Evolutionary conservation across 2,113 vertebrate genomes (phyloP), one percentile per base, ranked within the genome.

Genomic region (Leptocoma aspasia): DNA sequence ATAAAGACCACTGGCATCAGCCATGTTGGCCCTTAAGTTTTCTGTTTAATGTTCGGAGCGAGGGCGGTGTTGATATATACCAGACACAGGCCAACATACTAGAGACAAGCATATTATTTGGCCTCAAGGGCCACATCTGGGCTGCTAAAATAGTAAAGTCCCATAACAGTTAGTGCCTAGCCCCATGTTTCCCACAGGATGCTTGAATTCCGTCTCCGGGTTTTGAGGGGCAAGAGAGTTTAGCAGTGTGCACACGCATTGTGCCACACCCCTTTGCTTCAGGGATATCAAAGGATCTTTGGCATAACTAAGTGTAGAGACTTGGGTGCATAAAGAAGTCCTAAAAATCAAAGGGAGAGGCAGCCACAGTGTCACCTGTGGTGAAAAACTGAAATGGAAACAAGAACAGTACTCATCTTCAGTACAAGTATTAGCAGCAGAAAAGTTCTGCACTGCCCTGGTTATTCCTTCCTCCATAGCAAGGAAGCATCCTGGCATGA

Each of bases 391-490:
- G 49, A 84, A 92, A 71, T 1, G 65, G 18, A 72, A 73, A 31
- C 3, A 22, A 88, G 52, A 79, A n/a, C 3, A 37, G 37, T 31
- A 82, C 8, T 68, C 3, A 23, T 47, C 49, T 47, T 90, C 39
- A 31, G 26, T 31, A 71, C 0, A 0, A 81, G 9, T 41, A 49
- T 9, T 20, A 86, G 11, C 17, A 65, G 59, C 17, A 69, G 30
- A 7, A 50, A 80, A 69, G 75, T 59, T 76, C 50, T 73, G 45
- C 59, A 19, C 15, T 54, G 37, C 23, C 14, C 20, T 31, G 20
- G 11, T 37, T 66, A 68, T 12, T 82, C 49, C 30, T 66, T 63
- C 22, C 31, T 82, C 41, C 26, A 44, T 1, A 80, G 47, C 1
- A 11, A 77, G 42, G 45, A 77, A 23, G 21, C 6, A 66, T 52